Evolutionary conservation across 2,888 invertebrate species (phyloP), one percentile per base, ranked within the genome.

Genomic region (Bedellia somnulentella): DNA sequence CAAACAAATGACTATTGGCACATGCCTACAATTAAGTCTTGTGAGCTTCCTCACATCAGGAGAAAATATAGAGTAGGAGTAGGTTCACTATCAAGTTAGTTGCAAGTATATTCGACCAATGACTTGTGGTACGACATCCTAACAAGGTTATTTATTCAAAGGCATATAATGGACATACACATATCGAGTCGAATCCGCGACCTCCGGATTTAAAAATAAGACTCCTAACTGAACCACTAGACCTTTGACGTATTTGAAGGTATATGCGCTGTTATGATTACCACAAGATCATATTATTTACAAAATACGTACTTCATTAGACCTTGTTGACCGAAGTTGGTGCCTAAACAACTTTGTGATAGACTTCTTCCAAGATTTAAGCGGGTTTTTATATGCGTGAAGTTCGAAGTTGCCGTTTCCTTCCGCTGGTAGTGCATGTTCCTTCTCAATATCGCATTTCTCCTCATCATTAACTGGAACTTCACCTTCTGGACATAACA

Each of bases 341-440:
- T 61, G 58, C 25, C 70, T 58, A 47, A 75, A 75, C 44, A 75
- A 73, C 43, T 61, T 68, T 2, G 70, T 49, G 30, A 75, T 54
- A 18, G 75, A 70, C 40, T 70, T 73, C 42, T 68, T 75, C 75
- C 73, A 75, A 29, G 57, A 64, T 40, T 60, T 73, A 9, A n/a
- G n/a, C 9, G 61, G 57, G 43, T 54, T 56, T 52, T 56, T 73
- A 29, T 49, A 68, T 13, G 67, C 57, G 40, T 49, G 51, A 37
- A 68, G 42, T 41, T 70, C 71, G 39, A 58, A 35, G 41, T 44
- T 52, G 35, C 47, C 49, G 29, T 52, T 44, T 26, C 57, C 64
- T 45, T 64, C 66, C 22, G 42, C 43, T 24, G 10, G 23, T 14
- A 15, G 22, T 11, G 14, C 54, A 49, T 29, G 52, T 37, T 39